Conservation (phyloP, 2,113 vertebrate genomes). For the Cnemophilus loriae region DNA sequence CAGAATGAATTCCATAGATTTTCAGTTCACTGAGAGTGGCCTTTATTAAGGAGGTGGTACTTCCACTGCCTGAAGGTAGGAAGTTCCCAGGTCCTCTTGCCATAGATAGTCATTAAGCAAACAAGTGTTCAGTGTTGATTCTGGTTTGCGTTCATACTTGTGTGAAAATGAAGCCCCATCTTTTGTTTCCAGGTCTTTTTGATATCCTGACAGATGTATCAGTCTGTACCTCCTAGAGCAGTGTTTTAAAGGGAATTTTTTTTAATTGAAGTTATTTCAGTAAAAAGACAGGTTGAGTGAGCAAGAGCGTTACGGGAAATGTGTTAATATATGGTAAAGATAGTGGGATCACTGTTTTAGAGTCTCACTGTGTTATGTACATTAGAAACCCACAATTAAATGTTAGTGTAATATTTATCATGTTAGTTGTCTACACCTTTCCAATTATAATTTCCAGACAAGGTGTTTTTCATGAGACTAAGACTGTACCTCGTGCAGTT, state of each 20-base stretch:
- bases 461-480: background rate
- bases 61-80: background rate
- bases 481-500: background rate
- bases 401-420: background rate
- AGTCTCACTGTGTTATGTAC: background rate
- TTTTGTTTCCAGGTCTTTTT: background rate
- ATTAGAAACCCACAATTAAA: background rate
- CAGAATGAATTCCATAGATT: background rate
- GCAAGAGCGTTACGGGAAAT: background rate
- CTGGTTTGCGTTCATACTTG: background rate
- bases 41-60: background rate
- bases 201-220: background rate
- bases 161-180: background rate
- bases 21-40: background rate
- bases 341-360: background rate
- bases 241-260: background rate
- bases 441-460: background rate
- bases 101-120: background rate
- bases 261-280: background rate
- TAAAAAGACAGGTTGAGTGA: background rate
- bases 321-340: background rate
- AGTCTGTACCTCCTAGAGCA: background rate
- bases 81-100: background rate
- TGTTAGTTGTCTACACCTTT: background rate
- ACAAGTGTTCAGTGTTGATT: background rate